Conservation (phyloP, 2,797 vertebrate genomes). For the Tamandua tetradactyla region DNA sequence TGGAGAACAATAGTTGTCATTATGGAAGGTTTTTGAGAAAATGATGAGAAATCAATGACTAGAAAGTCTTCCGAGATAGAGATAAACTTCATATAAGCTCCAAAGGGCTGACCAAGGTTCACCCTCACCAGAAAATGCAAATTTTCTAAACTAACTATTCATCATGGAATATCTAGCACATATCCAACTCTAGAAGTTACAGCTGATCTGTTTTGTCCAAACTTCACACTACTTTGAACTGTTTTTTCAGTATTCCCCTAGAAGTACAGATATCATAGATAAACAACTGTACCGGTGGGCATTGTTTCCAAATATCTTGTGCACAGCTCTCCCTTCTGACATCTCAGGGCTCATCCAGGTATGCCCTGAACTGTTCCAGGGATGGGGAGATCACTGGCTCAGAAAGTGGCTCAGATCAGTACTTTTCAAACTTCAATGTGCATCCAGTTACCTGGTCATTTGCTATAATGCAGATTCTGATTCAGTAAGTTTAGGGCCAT, state of each 20-base stretch:
- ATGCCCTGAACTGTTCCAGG: neutral
- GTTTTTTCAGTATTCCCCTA: neutral
- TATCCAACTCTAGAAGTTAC: neutral
- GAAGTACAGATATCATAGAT: neutral
- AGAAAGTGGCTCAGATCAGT: neutral
- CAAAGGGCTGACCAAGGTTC: neutral
- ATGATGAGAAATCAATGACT: neutral
- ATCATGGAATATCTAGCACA: neutral
- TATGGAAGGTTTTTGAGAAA: slow-evolving; percentile 1
- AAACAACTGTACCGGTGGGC: neutral
- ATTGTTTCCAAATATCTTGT: neutral
- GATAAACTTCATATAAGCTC: neutral
- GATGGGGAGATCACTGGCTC: neutral
- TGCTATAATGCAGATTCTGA: neutral
- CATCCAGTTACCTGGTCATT: neutral
- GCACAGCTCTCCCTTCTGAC: neutral
- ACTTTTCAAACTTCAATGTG: neutral
- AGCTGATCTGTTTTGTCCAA: neutral
- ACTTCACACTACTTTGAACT: neutral
- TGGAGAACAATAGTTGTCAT: neutral
- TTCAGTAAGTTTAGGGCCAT: neutral
- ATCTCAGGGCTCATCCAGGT: neutral
- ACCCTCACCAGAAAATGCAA: neutral
- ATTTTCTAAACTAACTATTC: neutral
- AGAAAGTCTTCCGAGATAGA: neutral